Evolutionary conservation across 1,140 invertebrate genomes (phyloP), one percentile per base, ranked within the genome.

Genomic region (Lepidurus arcticus): DNA sequence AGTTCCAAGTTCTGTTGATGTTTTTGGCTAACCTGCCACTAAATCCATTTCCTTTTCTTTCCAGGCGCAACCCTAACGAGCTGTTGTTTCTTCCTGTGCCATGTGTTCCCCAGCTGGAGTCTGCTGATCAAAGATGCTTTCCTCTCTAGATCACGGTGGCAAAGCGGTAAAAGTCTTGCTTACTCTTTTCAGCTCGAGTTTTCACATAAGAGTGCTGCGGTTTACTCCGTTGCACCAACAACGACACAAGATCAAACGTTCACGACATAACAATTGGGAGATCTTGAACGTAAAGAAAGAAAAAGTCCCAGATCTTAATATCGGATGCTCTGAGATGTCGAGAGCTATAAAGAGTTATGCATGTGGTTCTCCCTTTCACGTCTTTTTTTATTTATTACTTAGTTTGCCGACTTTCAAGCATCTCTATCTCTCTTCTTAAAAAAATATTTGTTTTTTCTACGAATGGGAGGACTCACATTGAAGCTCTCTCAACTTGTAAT

Each of bases 41-140:
- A 34, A 34, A 47, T 5, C 21, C 13, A 65, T 65, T 65, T 21
- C 21, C 13, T 65, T 65, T 7, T 65, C 53, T 65, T 16, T 65
- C 21, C 13, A 7, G 21, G 53, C 16, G 34, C 16, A 65, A 9
- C 13, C 6, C 16, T 16, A 21, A 65, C 53, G 53, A 65, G 21
- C 34, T 34, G 21, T 13, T 65, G 47, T 65, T 65, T 65, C 53
- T 65, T 65, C 13, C 16, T 65, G 21, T 65, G 53, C 53, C 53
- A 65, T 65, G 53, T 65, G 16, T 21, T 65, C 16, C 53, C 53
- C 53, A 65, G 53, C 21, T 65, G 53, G 53, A 65, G 21, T n/a
- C 21, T 65, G 53, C 53, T 65, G 53, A 65, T 65, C 53, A 65
- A 65, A 65, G 7, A 65, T 65, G 53, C 13, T 65, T 16, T 65